These are phyloP conservation scores for Drosophila rufa DNA, from an alignment of 1,140 invertebrate species.

Conservation along the genomic window DNA sequence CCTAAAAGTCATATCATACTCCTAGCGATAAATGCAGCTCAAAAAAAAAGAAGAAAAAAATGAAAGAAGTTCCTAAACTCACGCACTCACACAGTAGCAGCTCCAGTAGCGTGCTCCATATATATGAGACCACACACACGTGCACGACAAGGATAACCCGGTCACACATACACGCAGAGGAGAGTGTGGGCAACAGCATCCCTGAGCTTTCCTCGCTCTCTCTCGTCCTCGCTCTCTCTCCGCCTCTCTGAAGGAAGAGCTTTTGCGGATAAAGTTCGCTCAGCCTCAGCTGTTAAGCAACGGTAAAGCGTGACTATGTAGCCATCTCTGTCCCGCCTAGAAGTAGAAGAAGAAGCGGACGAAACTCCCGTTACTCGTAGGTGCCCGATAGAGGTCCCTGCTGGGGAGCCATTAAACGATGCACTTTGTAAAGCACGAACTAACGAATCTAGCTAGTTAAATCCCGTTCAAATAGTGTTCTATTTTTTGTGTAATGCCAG, in stretches of 20 bases:
- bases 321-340: slow-evolving; percentile 25
- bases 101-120: slow-evolving; percentile 44
- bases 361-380: slow-evolving; percentile 13
- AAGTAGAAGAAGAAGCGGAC: slow-evolving; percentile 5
- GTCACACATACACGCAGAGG: slow-evolving; percentile 47
- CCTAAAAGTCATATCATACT: slow-evolving; percentile 36
- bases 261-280: slow-evolving; percentile 43
- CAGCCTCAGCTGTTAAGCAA: slow-evolving; percentile 45
- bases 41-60: slow-evolving; percentile 1
- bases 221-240: slow-evolving; percentile 13
- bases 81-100: slow-evolving; percentile 36
- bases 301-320: slow-evolving; percentile 10
- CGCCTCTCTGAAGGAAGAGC: slow-evolving; percentile 18
- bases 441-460: slow-evolving; percentile 18
- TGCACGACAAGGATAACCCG: slow-evolving; percentile 52
- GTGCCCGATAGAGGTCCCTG: slow-evolving; percentile 18
- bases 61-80: slow-evolving; percentile 13
- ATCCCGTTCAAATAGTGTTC: slow-evolving; percentile 8
- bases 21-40: slow-evolving; percentile 51
- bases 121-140: slow-evolving; percentile 38
- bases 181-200: slow-evolving; percentile 51
- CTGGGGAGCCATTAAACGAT: slow-evolving; percentile 22
- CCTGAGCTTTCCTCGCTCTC: slow-evolving; percentile 20
- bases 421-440: slow-evolving; percentile 39
- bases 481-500: slow-evolving; percentile 14